A percentile compares a stretch with the other conserved stretches of the same genome.
Evolutionary conservation across 2,888 invertebrate genomes (phyloP).

Genomic region (Linnaemya vulpina): DNA sequence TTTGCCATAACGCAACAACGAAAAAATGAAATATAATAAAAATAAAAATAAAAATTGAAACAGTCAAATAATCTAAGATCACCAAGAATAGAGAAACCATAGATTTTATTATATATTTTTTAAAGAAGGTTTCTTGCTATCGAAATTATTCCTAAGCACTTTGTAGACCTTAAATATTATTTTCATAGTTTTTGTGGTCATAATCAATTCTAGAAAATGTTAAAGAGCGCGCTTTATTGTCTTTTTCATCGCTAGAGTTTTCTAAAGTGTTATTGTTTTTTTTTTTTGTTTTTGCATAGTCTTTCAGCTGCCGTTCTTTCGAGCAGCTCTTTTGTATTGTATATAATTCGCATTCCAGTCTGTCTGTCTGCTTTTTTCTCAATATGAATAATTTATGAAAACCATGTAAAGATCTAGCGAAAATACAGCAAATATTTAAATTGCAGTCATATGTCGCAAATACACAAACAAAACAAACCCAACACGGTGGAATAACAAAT

Average conservation of each 20-base stretch:
- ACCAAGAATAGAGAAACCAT: neutral
- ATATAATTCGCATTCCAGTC: conserved; percentile 39
- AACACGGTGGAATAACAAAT: conserved; percentile 2
- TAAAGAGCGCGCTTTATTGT: conserved; percentile 14
- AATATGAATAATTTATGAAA: conserved; percentile 72
- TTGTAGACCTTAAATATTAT: neutral
- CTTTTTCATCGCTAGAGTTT: conserved; percentile 12
- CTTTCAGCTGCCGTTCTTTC: conserved; percentile 56
- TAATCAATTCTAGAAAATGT: neutral
- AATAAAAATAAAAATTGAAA: too few relatives aligned
- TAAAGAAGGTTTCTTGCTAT: neutral
- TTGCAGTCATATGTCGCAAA: conserved; percentile 69
- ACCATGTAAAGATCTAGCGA: conserved; percentile 65
- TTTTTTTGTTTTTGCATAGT: conserved; percentile 29
- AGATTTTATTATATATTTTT: neutral
- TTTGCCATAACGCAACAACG: neutral
- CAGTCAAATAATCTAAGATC: neutral
- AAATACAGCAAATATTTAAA: conserved; percentile 69
- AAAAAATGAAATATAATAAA: neutral
- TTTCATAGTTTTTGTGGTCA: neutral
- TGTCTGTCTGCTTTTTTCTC: neutral
- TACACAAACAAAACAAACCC: conserved; percentile 32
- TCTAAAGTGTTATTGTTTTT: neutral
- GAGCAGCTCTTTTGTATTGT: conserved; percentile 42
- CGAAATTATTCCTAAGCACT: neutral